A percentile compares a stretch with the other conserved stretches of the same genome.
Conservation (phyloP, 2,797 vertebrate species). For the Sciurus vulgaris region DNA sequence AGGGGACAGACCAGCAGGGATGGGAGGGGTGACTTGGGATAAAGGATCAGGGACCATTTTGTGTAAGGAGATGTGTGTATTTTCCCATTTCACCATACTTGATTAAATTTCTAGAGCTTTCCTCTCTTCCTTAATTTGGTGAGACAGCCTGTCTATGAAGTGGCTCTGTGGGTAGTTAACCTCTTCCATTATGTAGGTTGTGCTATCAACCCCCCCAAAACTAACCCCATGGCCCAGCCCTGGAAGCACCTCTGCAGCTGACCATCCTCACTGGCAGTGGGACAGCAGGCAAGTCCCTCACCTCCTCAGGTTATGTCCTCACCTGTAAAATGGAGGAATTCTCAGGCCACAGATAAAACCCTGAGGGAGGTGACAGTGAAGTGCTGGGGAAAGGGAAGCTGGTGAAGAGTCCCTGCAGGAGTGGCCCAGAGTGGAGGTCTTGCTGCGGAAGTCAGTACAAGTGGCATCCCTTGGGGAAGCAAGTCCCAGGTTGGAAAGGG, state of each 20-base stretch:
- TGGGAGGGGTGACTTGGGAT: not conserved
- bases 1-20: not conserved
- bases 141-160: not conserved
- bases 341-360: not conserved
- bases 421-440: not conserved
- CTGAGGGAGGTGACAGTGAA: not conserved
- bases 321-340: not conserved
- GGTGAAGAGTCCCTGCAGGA: not conserved
- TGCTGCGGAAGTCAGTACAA: fast-evolving
- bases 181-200: not conserved
- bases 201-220: not conserved
- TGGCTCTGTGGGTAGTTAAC: not conserved
- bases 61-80: not conserved
- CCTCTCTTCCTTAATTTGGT: not conserved
- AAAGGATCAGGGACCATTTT: not conserved
- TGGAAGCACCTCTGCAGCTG: not conserved
- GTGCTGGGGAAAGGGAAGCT: not conserved
- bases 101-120: conserved; percentile 17
- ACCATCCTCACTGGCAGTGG: not conserved
- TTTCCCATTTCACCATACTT: conserved; percentile 1
- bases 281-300: not conserved
- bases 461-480: not conserved
- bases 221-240: not conserved
- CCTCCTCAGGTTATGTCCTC: not conserved
- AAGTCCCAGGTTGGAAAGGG: not conserved